Conservation (phyloP, 2,888 invertebrate species). For the Trilocha varians region DNA sequence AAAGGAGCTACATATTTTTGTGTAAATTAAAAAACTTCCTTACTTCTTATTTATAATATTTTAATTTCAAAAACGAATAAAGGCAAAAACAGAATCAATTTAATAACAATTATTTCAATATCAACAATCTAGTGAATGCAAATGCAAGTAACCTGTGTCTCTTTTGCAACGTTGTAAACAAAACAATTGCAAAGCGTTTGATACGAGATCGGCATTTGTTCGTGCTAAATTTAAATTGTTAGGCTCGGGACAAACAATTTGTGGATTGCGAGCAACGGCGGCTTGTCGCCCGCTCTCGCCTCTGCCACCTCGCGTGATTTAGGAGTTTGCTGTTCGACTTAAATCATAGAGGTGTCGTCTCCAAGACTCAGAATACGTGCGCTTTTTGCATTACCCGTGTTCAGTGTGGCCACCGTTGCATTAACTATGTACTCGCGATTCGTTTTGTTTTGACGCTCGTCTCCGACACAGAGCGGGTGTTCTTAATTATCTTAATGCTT, state of each 20-base stretch:
- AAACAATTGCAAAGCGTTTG: slow-evolving; percentile 62
- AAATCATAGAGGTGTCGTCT: slow-evolving; percentile 60
- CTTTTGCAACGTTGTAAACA: slow-evolving; percentile 56
- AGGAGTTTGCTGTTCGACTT: slow-evolving; percentile 49
- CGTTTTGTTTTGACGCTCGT: slow-evolving; percentile 33
- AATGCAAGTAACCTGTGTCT: no score
- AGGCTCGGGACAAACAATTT: slow-evolving; percentile 67
- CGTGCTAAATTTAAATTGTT: slow-evolving; percentile 69
- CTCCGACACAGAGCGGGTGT: slow-evolving; percentile 20
- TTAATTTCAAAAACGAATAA: no score
- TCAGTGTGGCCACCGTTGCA: slow-evolving; percentile 35
- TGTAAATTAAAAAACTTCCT: no score
- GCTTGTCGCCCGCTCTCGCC: slow-evolving; percentile 51
- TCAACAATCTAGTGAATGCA: no score
- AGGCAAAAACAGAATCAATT: no score
- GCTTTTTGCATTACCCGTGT: slow-evolving; percentile 46
- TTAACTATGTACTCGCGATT: slow-evolving; percentile 34
- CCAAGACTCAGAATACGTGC: slow-evolving; percentile 42
- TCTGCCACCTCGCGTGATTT: slow-evolving; percentile 62
- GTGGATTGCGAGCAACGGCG: slow-evolving; percentile 59
- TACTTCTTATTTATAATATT: no score
- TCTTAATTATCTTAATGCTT: slow-evolving; percentile 17
- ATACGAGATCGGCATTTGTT: slow-evolving; percentile 66
- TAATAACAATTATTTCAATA: no score
- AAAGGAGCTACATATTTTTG: no score